These are phyloP conservation scores for Physocephala rufipes DNA, from an alignment of 2,888 invertebrate genomes.

Conservation along the genomic window DNA sequence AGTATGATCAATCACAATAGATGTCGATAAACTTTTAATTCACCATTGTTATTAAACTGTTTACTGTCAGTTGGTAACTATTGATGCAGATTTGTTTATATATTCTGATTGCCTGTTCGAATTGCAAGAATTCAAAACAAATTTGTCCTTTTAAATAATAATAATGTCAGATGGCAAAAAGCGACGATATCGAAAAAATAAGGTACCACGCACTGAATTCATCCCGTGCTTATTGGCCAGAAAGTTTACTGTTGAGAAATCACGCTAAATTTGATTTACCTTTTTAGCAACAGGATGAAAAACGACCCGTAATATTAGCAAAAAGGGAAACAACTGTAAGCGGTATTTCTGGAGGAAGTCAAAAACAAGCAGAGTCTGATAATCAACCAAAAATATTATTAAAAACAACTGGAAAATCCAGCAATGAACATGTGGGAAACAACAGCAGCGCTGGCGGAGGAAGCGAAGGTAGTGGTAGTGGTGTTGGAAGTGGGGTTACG, in stretches of 20 bases:
- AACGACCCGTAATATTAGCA: slow-evolving; percentile 56
- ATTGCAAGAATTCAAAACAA: not conserved
- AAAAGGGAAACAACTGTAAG: slow-evolving; percentile 49
- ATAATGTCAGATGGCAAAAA: slow-evolving; percentile 57
- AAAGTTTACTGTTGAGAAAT: too few species aligned
- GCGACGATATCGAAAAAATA: slow-evolving; percentile 55
- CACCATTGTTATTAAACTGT: too few species aligned
- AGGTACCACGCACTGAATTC: too few species aligned
- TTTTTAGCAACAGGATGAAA: slow-evolving; percentile 46
- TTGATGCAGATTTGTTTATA: too few species aligned
- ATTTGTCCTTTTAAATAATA: not conserved
- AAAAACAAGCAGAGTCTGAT: slow-evolving; percentile 35
- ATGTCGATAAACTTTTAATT: too few species aligned
- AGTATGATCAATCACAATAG: too few species aligned
- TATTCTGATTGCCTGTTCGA: too few species aligned
- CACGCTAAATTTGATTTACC: too few species aligned
- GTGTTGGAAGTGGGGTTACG: slow-evolving; percentile 21
- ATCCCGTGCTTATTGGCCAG: too few species aligned
- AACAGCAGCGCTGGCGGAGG: not conserved
- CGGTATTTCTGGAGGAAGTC: slow-evolving; percentile 4
- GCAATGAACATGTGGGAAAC: not conserved
- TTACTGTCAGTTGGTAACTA: too few species aligned
- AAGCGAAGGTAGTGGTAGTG: not conserved
- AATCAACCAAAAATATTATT: slow-evolving; percentile 63
- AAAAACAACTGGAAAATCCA: slow-evolving; percentile 51